Evolutionary conservation across 2,113 vertebrate species (phyloP), one percentile per base, ranked within the genome.

Genomic region (Lophotis ruficrista): DNA sequence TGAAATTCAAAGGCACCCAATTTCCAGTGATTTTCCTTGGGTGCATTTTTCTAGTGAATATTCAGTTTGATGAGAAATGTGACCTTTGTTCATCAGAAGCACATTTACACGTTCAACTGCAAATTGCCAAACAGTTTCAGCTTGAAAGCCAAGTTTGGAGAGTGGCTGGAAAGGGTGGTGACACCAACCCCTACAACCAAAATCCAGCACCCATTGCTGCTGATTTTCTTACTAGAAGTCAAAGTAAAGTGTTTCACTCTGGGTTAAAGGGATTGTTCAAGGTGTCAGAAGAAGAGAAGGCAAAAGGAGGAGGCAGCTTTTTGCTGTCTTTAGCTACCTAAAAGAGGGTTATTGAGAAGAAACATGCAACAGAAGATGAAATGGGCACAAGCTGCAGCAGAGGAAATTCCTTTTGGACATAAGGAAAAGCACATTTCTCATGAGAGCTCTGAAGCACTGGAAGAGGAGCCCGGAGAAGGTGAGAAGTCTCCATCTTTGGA

Each of bases 1-100:
- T 84, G 91, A 89, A 81, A 38, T 79, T 95, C 94, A 96, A 93
- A 95, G 57, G 35, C 57, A 82, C 88, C 77, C 77, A 91, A 76
- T 93, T 90, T 94, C 65, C 75, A 58, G 53, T 69, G 28, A 79
- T 82, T 94, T 89, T 90, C 38, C 72, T 68, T 72, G 65, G 69
- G 41, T 83, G 21, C 10, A 20, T 70, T 91, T 96, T 96, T 47
- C 58, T 66, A 27, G 66, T 47, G 51, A 85, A 56, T 61, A 73
- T 57, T 88, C 57, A 47, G 28, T 76, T 79, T 91, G 37, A 76
- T 62, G 47, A 62, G 62, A 92, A 93, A 83, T 60, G 65, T 51
- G 78, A 80, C 37, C 85, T 93, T 65, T 69, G 78, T 48, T 80
- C 78, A 76, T 38, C 77, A 82, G 84, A 87, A 87, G 43, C 50